These are phyloP conservation scores for Mycteria americana DNA, from an alignment of 2,797 vertebrate genomes.

Conservation along the genomic window DNA sequence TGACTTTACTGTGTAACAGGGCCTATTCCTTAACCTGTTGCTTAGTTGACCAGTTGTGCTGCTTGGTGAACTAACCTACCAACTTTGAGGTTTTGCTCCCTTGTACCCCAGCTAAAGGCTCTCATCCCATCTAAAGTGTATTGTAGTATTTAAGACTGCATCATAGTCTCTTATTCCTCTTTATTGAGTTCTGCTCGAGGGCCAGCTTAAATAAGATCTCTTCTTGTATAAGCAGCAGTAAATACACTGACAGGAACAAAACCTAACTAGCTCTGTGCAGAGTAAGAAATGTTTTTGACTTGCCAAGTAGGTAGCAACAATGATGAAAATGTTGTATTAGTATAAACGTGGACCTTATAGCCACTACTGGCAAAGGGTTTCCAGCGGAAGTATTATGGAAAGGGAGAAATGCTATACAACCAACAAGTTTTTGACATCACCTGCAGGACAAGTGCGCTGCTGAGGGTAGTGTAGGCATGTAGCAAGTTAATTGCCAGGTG, in stretches of 20 bases:
- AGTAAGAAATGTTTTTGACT: background rate
- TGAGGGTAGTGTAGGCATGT: background rate
- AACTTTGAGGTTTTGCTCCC: background rate
- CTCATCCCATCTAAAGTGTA: background rate
- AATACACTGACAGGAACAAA: background rate
- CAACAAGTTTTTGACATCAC: background rate
- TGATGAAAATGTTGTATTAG: background rate
- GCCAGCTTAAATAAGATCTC: background rate
- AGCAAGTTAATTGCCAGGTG: background rate
- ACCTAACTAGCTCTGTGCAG: background rate
- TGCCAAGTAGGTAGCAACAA: background rate
- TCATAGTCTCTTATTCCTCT: background rate
- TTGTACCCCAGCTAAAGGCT: background rate
- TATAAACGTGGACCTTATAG: background rate
- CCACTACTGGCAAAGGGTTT: background rate
- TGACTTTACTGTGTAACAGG: background rate
- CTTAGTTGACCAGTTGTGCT: background rate
- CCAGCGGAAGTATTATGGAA: background rate
- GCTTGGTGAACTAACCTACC: background rate
- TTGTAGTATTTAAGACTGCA: background rate
- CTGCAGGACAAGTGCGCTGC: background rate
- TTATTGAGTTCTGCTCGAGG: background rate
- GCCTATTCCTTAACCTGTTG: background rate
- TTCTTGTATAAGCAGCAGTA: background rate
- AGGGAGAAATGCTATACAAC: background rate